Conservation (phyloP, 2,888 invertebrate species). For the Drosophila colorata region DNA sequence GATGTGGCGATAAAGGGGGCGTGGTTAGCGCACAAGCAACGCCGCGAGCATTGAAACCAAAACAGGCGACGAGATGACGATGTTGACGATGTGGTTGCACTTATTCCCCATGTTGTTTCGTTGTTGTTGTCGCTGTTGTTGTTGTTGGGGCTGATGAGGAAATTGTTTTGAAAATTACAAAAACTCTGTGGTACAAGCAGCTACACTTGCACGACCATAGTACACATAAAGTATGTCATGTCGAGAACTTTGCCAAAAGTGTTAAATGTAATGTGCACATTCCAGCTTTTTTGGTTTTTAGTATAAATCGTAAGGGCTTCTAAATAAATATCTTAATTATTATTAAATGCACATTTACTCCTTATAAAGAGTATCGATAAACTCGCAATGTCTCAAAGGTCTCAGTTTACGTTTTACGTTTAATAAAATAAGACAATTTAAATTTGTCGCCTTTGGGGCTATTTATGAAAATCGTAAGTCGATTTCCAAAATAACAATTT, state of each 20-base stretch:
- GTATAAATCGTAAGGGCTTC: neutral
- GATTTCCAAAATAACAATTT: no score
- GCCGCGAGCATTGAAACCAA: conserved; percentile 71
- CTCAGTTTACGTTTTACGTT: no score
- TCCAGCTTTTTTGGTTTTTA: neutral
- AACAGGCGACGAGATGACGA: conserved; percentile 60
- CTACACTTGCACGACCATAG: conserved; percentile 5
- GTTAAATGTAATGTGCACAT: neutral
- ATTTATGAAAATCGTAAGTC: no score
- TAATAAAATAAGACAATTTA: no score
- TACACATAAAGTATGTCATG: neutral
- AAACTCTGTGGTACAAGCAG: conserved; percentile 31
- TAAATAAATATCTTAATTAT: neutral
- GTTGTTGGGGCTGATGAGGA: conserved; percentile 64
- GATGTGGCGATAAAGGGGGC: neutral
- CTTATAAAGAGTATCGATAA: no score
- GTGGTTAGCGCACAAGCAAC: conserved; percentile 45
- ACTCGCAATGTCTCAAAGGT: no score
- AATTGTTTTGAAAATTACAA: conserved; percentile 74
- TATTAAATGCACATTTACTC: no score
- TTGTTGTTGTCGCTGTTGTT: conserved; percentile 26
- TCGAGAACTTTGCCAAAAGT: conserved; percentile 8
- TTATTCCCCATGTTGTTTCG: conserved; percentile 36
- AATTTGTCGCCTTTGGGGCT: no score
- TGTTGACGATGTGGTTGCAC: conserved; percentile 67